Percentiles rank a stretch among this genome's conserved stretches.
Conservation (phyloP, 1,140 invertebrate species). For the Phymastichus coffea region DNA sequence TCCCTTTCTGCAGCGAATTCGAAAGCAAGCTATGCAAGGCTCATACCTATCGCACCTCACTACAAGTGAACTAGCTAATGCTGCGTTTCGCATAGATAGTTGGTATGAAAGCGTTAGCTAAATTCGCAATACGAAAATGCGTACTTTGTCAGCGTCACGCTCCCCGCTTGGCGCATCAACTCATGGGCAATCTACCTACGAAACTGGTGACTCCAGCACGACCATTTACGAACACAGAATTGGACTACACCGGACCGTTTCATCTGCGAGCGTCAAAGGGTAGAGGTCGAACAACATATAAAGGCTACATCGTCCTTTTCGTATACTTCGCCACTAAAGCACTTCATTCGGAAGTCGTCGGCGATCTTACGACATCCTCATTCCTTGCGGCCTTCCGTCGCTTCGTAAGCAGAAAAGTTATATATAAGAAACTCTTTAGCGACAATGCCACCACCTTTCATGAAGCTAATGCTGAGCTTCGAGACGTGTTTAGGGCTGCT, state of each 20-base stretch:
- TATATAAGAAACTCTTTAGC: conserved; percentile 22
- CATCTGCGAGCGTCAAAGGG: conserved; percentile 36
- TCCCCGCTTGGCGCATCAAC: too few species aligned
- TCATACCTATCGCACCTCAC: too few species aligned
- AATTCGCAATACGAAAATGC: too few species aligned
- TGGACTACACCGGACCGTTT: too few species aligned
- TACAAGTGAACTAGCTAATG: too few species aligned
- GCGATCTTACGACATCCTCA: conserved; percentile 34
- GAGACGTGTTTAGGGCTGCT: too few species aligned
- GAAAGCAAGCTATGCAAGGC: too few species aligned
- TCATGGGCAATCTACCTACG: too few species aligned
- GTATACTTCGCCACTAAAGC: conserved; percentile 19
- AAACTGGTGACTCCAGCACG: not conserved
- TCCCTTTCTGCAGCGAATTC: too few species aligned
- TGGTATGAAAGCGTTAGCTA: too few species aligned
- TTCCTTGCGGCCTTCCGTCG: conserved; percentile 38
- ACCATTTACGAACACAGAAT: conserved; percentile 35
- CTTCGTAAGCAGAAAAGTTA: conserved; percentile 25
- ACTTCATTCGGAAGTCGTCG: conserved; percentile 45
- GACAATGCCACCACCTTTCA: conserved; percentile 36
- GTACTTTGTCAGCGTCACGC: too few species aligned
- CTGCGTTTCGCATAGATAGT: too few species aligned
- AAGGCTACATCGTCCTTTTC: conserved; percentile 36
- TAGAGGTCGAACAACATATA: conserved; percentile 28
- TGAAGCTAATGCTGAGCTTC: conserved; percentile 23